These are phyloP conservation scores for Psylliodes chrysocephalus DNA, from an alignment of 2,888 invertebrate species.

Conservation along the genomic window DNA sequence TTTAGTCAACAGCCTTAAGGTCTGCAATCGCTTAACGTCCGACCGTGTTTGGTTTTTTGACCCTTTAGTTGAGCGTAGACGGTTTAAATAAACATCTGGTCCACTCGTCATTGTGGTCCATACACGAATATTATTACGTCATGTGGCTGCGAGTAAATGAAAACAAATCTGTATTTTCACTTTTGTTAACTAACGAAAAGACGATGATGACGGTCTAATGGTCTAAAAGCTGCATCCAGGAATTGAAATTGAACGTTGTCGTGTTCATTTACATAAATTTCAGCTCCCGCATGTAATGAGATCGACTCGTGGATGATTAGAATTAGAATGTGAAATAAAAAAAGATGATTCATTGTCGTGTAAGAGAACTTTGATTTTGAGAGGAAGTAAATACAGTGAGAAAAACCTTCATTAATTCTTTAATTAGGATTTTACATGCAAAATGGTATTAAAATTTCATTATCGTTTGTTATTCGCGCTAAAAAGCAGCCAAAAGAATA, in stretches of 20 bases:
- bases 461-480: too few species aligned
- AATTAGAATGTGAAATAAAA: too few species aligned
- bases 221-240: not conserved
- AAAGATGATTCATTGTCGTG: slow-evolving; percentile 5
- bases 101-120: slow-evolving; percentile 42
- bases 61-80: slow-evolving; percentile 48
- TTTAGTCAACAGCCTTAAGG: slow-evolving; percentile 25
- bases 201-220: slow-evolving; percentile 1
- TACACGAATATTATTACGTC: slow-evolving; percentile 39
- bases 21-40: slow-evolving; percentile 28
- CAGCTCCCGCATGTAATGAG: not conserved
- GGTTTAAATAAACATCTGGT: slow-evolving; percentile 51
- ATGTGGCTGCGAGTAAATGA: slow-evolving; percentile 30
- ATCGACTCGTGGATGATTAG: not conserved
- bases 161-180: slow-evolving; percentile 44
- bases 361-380: too few species aligned
- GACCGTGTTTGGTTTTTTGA: slow-evolving; percentile 45
- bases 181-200: slow-evolving; percentile 10
- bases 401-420: too few species aligned
- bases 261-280: slow-evolving; percentile 10
- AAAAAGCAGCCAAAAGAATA: too few species aligned
- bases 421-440: too few species aligned
- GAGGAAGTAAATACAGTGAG: too few species aligned
- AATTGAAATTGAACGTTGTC: slow-evolving; percentile 5
- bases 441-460: too few species aligned